phyloP scores from a whole-genome alignment of 2,888 invertebrate genomes.

The Oscheius onirici region DNA sequence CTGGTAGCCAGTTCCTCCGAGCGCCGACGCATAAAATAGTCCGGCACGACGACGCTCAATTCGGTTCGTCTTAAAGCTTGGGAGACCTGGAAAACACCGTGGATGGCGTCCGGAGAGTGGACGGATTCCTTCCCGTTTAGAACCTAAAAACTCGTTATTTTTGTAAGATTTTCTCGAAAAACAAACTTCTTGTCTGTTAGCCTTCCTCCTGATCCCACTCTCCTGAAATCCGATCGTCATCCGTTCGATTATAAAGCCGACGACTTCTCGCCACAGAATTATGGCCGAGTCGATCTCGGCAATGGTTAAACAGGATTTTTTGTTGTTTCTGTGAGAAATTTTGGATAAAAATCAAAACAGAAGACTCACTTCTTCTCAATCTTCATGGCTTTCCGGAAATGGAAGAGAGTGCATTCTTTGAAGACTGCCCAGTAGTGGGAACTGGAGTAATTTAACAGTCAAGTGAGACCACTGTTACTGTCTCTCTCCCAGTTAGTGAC shows the following conservation, averaged over 20 bases:
- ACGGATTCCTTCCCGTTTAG: constrained; percentile 7
- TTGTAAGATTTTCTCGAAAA: background rate
- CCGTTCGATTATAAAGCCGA: constrained; percentile 53
- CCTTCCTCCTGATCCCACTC: constrained; percentile 51
- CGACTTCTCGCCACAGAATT: constrained; percentile 56
- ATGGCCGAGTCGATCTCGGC: constrained; percentile 58
- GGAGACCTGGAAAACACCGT: constrained; percentile 28
- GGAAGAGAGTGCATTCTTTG: constrained; percentile 58
- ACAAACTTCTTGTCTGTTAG: constrained; percentile 41
- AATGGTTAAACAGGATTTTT: constrained; percentile 40
- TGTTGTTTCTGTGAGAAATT: constrained; percentile 29
- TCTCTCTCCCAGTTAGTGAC: background rate
- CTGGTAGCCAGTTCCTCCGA: constrained; percentile 33
- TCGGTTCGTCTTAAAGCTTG: constrained; percentile 48
- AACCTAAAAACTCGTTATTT: constrained; percentile 2
- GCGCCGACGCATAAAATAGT: constrained; percentile 54
- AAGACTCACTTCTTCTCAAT: constrained; percentile 16
- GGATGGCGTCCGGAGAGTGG: constrained; percentile 6
- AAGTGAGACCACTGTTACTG: no score
- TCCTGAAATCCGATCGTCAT: constrained; percentile 54
- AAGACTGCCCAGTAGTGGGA: constrained; percentile 60
- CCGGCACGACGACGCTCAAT: constrained; percentile 52
- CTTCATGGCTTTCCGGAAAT: constrained; percentile 53
- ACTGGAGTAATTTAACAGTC: constrained; percentile 35
- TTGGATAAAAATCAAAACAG: background rate